Evolutionary conservation across 2,113 vertebrate species (phyloP).

Genomic region (Nerophis ophidion): DNA sequence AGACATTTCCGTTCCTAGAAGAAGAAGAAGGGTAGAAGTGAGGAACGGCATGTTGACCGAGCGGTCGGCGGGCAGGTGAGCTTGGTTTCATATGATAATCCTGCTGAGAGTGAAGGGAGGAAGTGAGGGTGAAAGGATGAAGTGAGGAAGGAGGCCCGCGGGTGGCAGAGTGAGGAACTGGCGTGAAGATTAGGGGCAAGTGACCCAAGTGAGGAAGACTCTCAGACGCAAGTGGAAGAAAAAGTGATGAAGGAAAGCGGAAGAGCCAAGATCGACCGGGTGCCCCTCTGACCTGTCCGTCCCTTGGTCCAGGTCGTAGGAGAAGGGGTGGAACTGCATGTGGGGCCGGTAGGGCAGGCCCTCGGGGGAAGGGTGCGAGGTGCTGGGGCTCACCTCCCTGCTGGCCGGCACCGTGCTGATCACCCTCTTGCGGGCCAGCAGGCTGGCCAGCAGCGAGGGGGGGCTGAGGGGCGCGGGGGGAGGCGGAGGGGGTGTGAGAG

Average conservation of each 20-base stretch:
- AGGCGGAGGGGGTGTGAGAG: slow-evolving; percentile 59
- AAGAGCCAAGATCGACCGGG: slow-evolving; percentile 19
- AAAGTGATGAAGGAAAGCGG: slow-evolving; percentile 16
- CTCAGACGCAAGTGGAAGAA: slow-evolving; percentile 9
- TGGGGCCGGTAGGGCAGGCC: slow-evolving; percentile 87
- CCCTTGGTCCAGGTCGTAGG: slow-evolving; percentile 84
- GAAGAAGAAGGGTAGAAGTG: slow-evolving; percentile 17
- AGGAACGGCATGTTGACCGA: slow-evolving; percentile 10
- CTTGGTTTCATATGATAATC: not conserved
- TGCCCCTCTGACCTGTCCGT: slow-evolving; percentile 44
- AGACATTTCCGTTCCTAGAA: slow-evolving; percentile 66
- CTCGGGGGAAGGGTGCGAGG: slow-evolving; percentile 55
- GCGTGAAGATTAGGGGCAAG: not conserved
- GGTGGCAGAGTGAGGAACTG: not conserved
- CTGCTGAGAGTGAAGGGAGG: not conserved
- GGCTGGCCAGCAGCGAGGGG: slow-evolving; percentile 62
- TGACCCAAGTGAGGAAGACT: slow-evolving; percentile 1
- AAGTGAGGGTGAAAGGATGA: not conserved
- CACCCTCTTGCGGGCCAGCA: slow-evolving; percentile 62
- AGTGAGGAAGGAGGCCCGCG: not conserved
- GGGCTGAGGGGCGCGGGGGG: slow-evolving; percentile 34
- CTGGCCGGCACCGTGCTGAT: slow-evolving; percentile 55
- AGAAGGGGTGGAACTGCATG: slow-evolving; percentile 91
- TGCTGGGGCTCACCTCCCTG: slow-evolving; percentile 58
- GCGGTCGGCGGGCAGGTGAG: not conserved